A percentile compares a stretch with the other conserved stretches of the same genome.
Conservation (phyloP, 2,113 vertebrate genomes). For the Phylloscopus trochilus region DNA sequence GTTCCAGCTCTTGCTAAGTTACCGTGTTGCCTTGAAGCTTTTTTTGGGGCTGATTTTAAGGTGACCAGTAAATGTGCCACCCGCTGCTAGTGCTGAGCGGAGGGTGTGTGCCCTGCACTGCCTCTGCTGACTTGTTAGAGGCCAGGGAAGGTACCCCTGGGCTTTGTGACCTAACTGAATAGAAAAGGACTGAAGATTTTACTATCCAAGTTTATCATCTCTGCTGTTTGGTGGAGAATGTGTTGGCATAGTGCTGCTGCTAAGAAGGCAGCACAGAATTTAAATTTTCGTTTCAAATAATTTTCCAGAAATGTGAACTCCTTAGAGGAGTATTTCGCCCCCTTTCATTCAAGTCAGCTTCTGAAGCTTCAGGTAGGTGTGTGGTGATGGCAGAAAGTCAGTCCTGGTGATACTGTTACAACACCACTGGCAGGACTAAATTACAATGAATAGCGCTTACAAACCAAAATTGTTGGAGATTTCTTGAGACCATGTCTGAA, state of each 20-base stretch:
- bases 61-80: neutral
- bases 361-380: neutral
- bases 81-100: neutral
- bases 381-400: neutral
- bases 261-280: neutral
- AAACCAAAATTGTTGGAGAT: neutral
- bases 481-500: fast-evolving
- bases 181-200: neutral
- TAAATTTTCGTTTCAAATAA: neutral
- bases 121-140: fast-evolving
- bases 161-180: neutral
- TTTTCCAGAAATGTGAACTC: neutral
- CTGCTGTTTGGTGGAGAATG: neutral
- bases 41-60: neutral
- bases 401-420: fast-evolving
- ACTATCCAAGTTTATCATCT: neutral
- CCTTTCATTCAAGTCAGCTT: neutral
- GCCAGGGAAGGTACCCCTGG: neutral
- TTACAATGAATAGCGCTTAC: neutral
- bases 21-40: neutral
- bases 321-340: neutral
- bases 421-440: neutral
- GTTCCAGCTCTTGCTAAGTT: neutral
- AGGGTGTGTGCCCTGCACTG: neutral
- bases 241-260: neutral